phyloP scores from a whole-genome alignment of 2,113 vertebrate species.

The Archocentrus centrarchus region DNA sequence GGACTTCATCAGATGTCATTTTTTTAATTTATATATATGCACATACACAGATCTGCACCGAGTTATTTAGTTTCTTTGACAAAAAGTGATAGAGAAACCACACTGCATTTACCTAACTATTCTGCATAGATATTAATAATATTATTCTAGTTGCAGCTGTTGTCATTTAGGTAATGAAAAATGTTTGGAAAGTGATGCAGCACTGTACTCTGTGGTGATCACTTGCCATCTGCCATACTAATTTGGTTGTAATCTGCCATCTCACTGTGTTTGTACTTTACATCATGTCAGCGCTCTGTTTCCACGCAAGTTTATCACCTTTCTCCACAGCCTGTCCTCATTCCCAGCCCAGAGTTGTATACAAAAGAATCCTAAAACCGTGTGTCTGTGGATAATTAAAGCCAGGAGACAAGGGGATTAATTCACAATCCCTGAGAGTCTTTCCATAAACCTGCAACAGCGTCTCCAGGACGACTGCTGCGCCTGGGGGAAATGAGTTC shows the following conservation, averaged over 20 bases:
- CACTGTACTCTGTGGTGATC: constrained; percentile 53
- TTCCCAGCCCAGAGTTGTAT: constrained; percentile 49
- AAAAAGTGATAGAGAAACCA: neutral
- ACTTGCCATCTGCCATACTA: constrained; percentile 73
- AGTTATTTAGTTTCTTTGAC: neutral
- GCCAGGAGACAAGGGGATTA: constrained; percentile 77
- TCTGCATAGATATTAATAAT: constrained; percentile 31
- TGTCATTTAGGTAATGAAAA: constrained; percentile 74
- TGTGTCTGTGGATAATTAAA: constrained; percentile 73
- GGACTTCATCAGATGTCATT: neutral
- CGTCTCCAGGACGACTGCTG: constrained; percentile 74
- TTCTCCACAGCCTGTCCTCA: constrained; percentile 63
- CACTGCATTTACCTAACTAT: neutral
- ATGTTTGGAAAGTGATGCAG: constrained; percentile 57
- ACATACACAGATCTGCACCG: neutral
- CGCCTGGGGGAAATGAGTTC: constrained; percentile 60
- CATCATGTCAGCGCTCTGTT: constrained; percentile 25
- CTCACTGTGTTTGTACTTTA: constrained; percentile 18
- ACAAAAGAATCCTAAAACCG: constrained; percentile 64
- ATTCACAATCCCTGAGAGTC: constrained; percentile 73
- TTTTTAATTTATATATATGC: neutral
- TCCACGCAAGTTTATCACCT: constrained; percentile 60
- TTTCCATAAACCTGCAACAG: constrained; percentile 72
- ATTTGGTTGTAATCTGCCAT: constrained; percentile 56
- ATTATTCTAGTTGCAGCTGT: constrained; percentile 65